Base-by-base conservation (phyloP, 2,888 invertebrate genomes). In the Mythimna loreyi region DNA sequence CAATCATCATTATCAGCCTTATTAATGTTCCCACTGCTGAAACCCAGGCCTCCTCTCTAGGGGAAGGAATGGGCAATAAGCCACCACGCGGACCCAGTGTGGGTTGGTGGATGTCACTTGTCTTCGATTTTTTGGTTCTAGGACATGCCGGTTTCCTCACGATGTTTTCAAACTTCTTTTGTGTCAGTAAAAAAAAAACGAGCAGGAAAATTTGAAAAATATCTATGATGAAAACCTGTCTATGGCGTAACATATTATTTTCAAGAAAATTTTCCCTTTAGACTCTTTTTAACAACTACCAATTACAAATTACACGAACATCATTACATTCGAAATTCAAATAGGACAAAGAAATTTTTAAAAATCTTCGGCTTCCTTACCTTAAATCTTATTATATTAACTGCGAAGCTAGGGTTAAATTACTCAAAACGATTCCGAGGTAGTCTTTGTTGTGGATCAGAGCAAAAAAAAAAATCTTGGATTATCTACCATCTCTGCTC, bases 401-500 rank as follows among this genome's bases (percentile, higher is more conserved):
- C 74, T 65, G 43, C 56, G n/a, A 50, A 40, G 61, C 36, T 68
- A 69, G 68, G 74, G 67, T 81, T 72, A 70, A 69, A 76, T 69
- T 65, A 83, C 69, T 80, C 55, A 72, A 77, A 78, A 70, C 40
- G 71, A 66, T 70, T 77, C 53, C 43, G 50, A 62, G 57, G 56
- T 60, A 57, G 53, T 75, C 75, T 82, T 72, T 76, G 74, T 75
- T 59, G 69, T 70, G 61, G 58, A 78, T 71, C 65, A 69, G 40
- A 74, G 65, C 69, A 19, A 58, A 67, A 81, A 36, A 33, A 58
- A 69, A 82, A 83, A 76, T 75, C 72, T 73, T 78, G 72, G 76
- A 75, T 80, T 81, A 84, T 83, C 85, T 79, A 60, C 75, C 79
- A 84, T 82, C 82, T 61, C 71, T 52, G 65, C 68, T 85, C 81